Base-by-base conservation (phyloP, 2,113 vertebrate species). In the Crotalus tigris region DNA sequence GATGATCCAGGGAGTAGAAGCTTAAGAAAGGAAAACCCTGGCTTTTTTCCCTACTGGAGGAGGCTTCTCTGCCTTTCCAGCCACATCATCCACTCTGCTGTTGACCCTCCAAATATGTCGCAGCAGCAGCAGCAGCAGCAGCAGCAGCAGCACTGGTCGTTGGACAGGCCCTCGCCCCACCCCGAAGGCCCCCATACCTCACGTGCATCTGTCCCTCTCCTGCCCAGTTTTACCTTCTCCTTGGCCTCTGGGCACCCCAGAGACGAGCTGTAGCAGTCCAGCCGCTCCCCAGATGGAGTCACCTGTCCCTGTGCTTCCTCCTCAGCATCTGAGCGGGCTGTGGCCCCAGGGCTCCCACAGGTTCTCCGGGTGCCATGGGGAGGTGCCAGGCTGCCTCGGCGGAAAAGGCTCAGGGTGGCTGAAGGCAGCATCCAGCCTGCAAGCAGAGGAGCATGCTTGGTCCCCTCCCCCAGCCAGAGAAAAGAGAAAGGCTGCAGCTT, bases 111-210 rank as follows among this genome's bases (percentile, higher is more conserved):
- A 57, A 59, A 54, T n/a, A 54, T 39, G 64, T 69, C 4, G 0
- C 9, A 26, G 26, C 17, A 26, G 26, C 5, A 1, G 64, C 53
- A 4, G 0, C 9, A 26, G 26, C 17, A 26, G 26, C 2, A 1
- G 64, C 53, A 4, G 0, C 9, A 26, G 26, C 17, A 26, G 26
- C 2, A 1, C 2, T 1, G n/a, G 69, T 39, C 5, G 0, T 75
- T 75, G n/a, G 17, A 15, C n/a, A 33, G 13, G 13, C 2, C 64
- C n/a, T 5, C 69, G 9, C 69, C 69, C 33, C 69, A 19, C 6
- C 15, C 13, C 13, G 7, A 81, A 81, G 15, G 17, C 51, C 23
- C 21, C 90, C 26, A 9, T 13, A 2, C 24, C 81, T 33, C 51
- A 9, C 44, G 4, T 12, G 11, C 55, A 39, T 17, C 29, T 33